Evolutionary conservation across 2,797 vertebrate genomes (phyloP).

Genomic region (Myripristis jacobus): DNA sequence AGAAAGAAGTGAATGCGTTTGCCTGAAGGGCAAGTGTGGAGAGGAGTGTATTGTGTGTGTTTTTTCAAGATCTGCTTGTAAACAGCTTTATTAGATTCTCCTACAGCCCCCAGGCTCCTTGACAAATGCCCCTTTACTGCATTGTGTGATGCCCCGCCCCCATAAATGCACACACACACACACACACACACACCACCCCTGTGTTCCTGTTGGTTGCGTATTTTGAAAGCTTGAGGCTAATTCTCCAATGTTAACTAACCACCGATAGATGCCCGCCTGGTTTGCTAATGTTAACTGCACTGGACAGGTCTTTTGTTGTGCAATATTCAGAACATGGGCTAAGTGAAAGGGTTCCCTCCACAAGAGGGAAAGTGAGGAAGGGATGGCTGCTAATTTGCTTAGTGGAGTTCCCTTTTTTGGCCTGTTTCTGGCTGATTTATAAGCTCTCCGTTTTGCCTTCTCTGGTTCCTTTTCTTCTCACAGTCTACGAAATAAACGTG

Average conservation of each 20-base stretch:
- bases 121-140: constrained; percentile 52
- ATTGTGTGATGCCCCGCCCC: constrained; percentile 40
- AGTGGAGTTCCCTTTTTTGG: constrained; percentile 30
- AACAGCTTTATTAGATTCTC: constrained; percentile 72
- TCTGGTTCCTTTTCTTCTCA: background rate
- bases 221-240: constrained; percentile 37
- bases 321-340: constrained; percentile 31
- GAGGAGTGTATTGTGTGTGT: constrained; percentile 48
- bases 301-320: constrained; percentile 69
- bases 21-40: constrained; percentile 6
- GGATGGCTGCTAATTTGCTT: constrained; percentile 45
- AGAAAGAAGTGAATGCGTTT: constrained; percentile 43
- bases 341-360: constrained; percentile 59
- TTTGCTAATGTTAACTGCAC: constrained; percentile 53
- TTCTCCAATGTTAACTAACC: constrained; percentile 34
- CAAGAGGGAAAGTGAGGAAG: background rate
- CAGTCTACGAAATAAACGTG: constrained; percentile 4
- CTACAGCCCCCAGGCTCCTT: background rate
- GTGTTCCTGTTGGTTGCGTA: constrained; percentile 12
- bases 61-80: constrained; percentile 69
- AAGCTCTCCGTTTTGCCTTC: constrained; percentile 16
- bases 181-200: background rate
- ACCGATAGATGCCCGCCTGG: constrained; percentile 14
- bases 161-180: constrained; percentile 5
- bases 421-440: constrained; percentile 7